Base-by-base conservation (phyloP, 1,140 invertebrate genomes). In the Zaprionus africanus region DNA sequence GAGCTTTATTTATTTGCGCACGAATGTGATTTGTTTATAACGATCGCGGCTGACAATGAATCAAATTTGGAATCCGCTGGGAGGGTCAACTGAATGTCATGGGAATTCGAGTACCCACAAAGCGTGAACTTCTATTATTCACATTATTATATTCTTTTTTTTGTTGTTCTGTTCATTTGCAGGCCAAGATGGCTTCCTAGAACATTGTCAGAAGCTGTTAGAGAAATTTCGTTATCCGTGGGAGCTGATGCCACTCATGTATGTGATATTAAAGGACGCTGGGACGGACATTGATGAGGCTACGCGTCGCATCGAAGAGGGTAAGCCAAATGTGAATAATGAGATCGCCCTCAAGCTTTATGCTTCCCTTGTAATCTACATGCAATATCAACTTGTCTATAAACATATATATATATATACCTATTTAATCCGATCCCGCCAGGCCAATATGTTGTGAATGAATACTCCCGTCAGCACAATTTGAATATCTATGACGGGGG, bases 191-290 rank as follows among this genome's bases (percentile, higher is more conserved):
- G 92, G 93, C 57, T 93, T 96, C 67, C 92, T 96, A 82, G 95
- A 96, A 78, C 95, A 95, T 91, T 96, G 95, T 91, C 94, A 95
- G 81, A 95, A 95, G 92, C 93, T 96, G 49, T 93, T 96, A 80
- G 94, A 96, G 79, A 95, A 94, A 92, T 96, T 96, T 93, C 94
- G 94, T 79, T 96, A 95, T 92, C 94, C 95, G 1, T 95, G 94
- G 94, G 95, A 96, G 83, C 95, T 95, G 94, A 94, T 96, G 94
- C 95, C 95, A 9, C 87, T 96, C 24, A 95, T 96, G 93, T 95
- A 96, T 91, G 94, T 95, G 78, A 96, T 96, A 86, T 93, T 96
- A 51, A 96, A 96, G 82, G 94, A 96, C 81, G 95, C 95, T 24
- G 93, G 94, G 58, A 94, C 94, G 38, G 95, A 96, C 88, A 92